Base-by-base conservation (phyloP, 2,797 vertebrate genomes). In the Cetoscarus ocellatus region DNA sequence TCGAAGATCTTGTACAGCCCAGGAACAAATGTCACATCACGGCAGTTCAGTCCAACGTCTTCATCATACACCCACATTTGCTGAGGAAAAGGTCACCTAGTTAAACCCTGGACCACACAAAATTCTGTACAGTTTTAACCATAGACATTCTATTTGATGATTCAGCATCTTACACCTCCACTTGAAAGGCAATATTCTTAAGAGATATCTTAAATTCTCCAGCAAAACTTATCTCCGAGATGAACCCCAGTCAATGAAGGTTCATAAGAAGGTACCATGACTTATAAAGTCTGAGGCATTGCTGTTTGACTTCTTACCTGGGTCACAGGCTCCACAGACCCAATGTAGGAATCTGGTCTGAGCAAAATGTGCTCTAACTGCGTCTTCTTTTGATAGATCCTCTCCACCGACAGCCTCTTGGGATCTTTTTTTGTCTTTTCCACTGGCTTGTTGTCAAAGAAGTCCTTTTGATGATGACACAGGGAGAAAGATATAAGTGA, bases 1-100 rank as follows among this genome's bases (percentile, higher is more conserved):
- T 99, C 98, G 79, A 98, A 99, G 84, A 99, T 99, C 93, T 99
- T 99, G 93, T 99, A 99, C 61, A 99, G 95, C 51, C 98, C 98
- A 34, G 98, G 98, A 72, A 99, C 98, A 84, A 96, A 99, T 0
- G 95, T 97, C 70, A 99, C 92, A 36, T 99, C 96, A 63, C 98
- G 95, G 89, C 93, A 96, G 91, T 97, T 98, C 61, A 99, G 87
- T 61, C 97, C 98, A 39, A 85, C 39, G 1, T 81, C 94, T 77
- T 96, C 95, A 86, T 99, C 98, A 61, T 94, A 98, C 82, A 99
- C 98, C 98, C 98, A 99, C 97, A 99, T 97, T 96, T 97, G 97
- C 98, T 99, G 75, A 17, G 3, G 51, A 63, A 50, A 64, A 6
- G 42, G 18, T 42, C 45, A 60, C 62, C 12, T 17, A 44, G 19